Base-by-base conservation (phyloP, 2,888 invertebrate genomes). In the Latrodectus elegans region DNA sequence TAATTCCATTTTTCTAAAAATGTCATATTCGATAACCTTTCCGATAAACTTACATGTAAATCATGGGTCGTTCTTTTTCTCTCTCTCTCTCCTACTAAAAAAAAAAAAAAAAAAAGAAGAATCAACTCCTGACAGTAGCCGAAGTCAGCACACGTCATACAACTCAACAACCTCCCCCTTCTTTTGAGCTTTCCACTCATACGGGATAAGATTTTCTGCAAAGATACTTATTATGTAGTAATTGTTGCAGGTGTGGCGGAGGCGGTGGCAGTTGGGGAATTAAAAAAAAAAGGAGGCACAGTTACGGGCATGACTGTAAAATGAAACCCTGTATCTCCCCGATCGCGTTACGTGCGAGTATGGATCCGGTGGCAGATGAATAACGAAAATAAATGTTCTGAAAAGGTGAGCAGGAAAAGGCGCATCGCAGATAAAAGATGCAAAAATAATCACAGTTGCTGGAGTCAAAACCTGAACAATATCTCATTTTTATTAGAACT, bases 321-420 rank as follows among this genome's bases (percentile, higher is more conserved):
- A 60, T 60, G 60, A 60, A 60, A 60, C 60, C 60, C 60, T 60
- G 60, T 60, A 60, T 60, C 60, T 60, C 60, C 60, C 60, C n/a
- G 60, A 60, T 60, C 60, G 60, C 60, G 60, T 60, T 60, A 6
- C 60, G 60, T 60, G 60, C n/a, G n/a, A 38, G n/a, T 60, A 12
- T n/a, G n/a, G 60, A 60, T 60, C 12, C 10, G 60, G 6, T 12
- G 10, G 60, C n/a, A n/a, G 14, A 60, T 60, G 60, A 38, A 38
- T 60, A 60, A 60, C 60, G 11, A 60, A 60, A 60, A 60, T 60
- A 60, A 60, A 60, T 60, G 60, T 60, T 60, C n/a, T 6, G 60
- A 60, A 11, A 60, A 60, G n/a, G 60, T 60, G 60, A 60, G 60
- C 12, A 14, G 55, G 15, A 15, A 55, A 55, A 8, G 55, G 55